These are phyloP conservation scores for Acrobasis consociella DNA, from an alignment of 2,888 invertebrate species.

Conservation along the genomic window DNA sequence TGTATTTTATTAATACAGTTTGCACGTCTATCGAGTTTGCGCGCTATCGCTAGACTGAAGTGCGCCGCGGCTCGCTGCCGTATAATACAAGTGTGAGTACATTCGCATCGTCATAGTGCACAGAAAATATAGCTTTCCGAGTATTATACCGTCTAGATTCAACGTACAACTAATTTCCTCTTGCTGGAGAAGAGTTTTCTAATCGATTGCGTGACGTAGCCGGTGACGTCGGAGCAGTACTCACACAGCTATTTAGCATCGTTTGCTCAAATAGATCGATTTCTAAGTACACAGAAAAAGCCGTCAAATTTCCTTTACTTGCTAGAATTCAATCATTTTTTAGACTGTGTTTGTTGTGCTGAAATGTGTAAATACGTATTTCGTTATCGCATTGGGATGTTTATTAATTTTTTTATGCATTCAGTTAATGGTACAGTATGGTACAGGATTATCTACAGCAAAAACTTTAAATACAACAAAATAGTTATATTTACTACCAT, in stretches of 20 bases:
- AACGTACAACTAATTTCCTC: slow-evolving; percentile 44
- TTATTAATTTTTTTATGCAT: neutral
- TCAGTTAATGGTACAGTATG: neutral
- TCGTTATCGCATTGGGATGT: neutral
- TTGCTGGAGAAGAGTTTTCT: slow-evolving; percentile 35
- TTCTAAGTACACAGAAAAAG: neutral
- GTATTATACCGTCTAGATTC: slow-evolving; percentile 51
- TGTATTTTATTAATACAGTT: slow-evolving; percentile 31
- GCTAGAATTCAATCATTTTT: neutral
- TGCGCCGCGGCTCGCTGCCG: slow-evolving; percentile 39
- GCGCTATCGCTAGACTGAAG: slow-evolving; percentile 71
- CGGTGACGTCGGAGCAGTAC: slow-evolving; percentile 18
- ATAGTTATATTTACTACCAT: neutral
- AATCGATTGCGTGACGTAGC: slow-evolving; percentile 29
- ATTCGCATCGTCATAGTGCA: slow-evolving; percentile 44
- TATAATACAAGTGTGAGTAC: slow-evolving; percentile 35
- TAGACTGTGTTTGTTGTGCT: neutral
- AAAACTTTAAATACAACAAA: neutral
- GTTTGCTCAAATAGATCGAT: neutral
- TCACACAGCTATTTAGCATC: slow-evolving; percentile 2
- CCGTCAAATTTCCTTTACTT: neutral
- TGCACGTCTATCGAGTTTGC: slow-evolving; percentile 59
- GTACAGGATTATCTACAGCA: neutral
- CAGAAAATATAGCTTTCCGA: slow-evolving; percentile 59
- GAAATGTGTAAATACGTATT: neutral